A percentile compares a stretch with the other conserved stretches of the same genome.
Conservation (phyloP, 2,797 vertebrate genomes). For the Enteromius radiatus region DNA sequence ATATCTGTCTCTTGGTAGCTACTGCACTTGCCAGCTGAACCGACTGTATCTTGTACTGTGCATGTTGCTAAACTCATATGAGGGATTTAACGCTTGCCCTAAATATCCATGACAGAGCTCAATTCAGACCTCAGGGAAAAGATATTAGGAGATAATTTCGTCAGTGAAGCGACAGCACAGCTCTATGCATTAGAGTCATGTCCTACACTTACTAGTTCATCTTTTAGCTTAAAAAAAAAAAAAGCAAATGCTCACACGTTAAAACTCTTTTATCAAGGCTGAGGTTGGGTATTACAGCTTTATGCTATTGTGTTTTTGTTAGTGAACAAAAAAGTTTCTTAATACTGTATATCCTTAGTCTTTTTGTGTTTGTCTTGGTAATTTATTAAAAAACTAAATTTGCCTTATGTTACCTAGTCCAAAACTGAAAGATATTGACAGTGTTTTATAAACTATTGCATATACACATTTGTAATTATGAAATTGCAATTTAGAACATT, state of each 20-base stretch:
- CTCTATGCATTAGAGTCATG: slow-evolving; percentile 8
- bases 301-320: background rate
- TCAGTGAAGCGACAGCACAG: background rate
- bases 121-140: slow-evolving; percentile 34
- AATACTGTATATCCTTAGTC: background rate
- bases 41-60: background rate
- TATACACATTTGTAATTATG: too few species aligned
- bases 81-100: slow-evolving; percentile 29
- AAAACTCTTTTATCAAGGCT: background rate
- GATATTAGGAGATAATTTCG: slow-evolving; percentile 20
- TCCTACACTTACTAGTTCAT: background rate
- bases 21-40: slow-evolving; percentile 13
- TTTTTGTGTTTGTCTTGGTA: background rate
- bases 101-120: slow-evolving; percentile 31
- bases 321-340: background rate
- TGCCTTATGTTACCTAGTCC: background rate
- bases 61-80: slow-evolving; percentile 7
- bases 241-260: background rate
- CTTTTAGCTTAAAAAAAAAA: background rate
- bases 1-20: slow-evolving; percentile 4
- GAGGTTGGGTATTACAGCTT: background rate
- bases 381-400: background rate
- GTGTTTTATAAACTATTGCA: background rate
- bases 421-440: background rate
- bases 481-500: too few species aligned